Evolutionary conservation across 2,888 invertebrate species (phyloP).

Genomic region (Thymelicus sylvestris): DNA sequence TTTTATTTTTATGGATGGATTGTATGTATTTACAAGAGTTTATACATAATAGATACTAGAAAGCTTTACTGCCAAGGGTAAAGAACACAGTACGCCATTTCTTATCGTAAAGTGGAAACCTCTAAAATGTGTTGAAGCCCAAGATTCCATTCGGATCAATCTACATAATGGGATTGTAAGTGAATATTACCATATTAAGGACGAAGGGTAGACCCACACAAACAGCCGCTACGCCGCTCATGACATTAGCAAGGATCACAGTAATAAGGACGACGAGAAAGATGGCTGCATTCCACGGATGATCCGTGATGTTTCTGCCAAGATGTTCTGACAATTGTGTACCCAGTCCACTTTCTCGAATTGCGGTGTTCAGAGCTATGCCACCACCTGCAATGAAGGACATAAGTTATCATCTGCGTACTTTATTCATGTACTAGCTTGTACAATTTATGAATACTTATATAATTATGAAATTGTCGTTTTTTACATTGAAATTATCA

Average conservation of each 20-base stretch:
- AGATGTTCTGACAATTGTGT: conserved; percentile 34
- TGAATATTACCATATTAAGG: conserved; percentile 54
- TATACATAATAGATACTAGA: too few relatives aligned
- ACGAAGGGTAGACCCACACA: conserved; percentile 56
- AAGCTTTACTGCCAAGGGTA: too few relatives aligned
- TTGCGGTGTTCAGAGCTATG: conserved; percentile 47
- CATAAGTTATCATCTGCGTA: neutral
- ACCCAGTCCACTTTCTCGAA: conserved; percentile 40
- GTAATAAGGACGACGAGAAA: conserved; percentile 52
- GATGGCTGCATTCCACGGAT: conserved; percentile 45
- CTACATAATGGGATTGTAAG: neutral
- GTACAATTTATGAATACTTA: too few relatives aligned
- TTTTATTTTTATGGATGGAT: too few relatives aligned
- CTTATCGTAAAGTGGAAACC: too few relatives aligned
- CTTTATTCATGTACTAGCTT: too few relatives aligned
- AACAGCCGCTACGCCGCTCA: conserved; percentile 56
- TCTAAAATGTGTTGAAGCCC: too few relatives aligned
- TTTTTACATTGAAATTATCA: too few relatives aligned
- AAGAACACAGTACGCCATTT: too few relatives aligned
- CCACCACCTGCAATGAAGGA: conserved; percentile 52
- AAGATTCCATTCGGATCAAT: too few relatives aligned
- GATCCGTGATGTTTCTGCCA: conserved; percentile 46
- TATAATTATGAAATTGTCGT: too few relatives aligned
- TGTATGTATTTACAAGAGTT: too few relatives aligned
- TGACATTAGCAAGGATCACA: conserved; percentile 52